These are phyloP conservation scores for Eupeodes corollae DNA, from an alignment of 1,140 invertebrate genomes.

Conservation along the genomic window DNA sequence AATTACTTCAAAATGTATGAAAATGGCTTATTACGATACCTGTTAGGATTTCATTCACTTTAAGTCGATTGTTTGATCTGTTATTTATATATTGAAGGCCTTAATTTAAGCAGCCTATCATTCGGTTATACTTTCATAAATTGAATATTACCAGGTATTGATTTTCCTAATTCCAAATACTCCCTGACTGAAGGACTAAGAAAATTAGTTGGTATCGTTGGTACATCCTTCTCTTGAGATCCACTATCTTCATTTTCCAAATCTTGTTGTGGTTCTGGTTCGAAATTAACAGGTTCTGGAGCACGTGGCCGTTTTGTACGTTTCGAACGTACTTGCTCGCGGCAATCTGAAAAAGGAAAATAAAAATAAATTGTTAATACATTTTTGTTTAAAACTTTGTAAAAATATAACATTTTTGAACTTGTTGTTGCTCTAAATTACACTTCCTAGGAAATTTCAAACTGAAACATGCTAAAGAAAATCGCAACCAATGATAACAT, in stretches of 20 bases:
- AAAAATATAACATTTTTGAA: not conserved
- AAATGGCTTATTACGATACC: too few species aligned
- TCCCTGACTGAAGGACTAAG: slow-evolving; percentile 71
- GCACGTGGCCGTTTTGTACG: slow-evolving; percentile 51
- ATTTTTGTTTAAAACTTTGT: not conserved
- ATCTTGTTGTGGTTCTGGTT: slow-evolving; percentile 52
- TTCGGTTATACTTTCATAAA: too few species aligned
- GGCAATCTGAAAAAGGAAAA: slow-evolving; percentile 39
- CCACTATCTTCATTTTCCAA: slow-evolving; percentile 54
- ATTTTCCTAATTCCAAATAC: slow-evolving; percentile 74
- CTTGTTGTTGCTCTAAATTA: too few species aligned
- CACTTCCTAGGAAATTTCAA: too few species aligned
- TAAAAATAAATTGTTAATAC: slow-evolving; percentile 10
- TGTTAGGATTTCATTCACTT: too few species aligned
- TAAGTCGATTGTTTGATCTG: too few species aligned
- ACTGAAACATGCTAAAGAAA: too few species aligned
- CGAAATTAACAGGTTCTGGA: slow-evolving; percentile 45
- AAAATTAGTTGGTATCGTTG: slow-evolving; percentile 61
- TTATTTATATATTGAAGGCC: too few species aligned
- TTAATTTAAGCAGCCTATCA: too few species aligned
- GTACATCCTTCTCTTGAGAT: slow-evolving; percentile 39
- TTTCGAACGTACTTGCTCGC: slow-evolving; percentile 37
- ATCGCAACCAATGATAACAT: too few species aligned
- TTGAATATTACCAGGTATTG: slow-evolving; percentile 60
- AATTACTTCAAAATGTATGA: too few species aligned